Conservation (phyloP, 2,797 vertebrate species). For the Chloroceryle inda region DNA sequence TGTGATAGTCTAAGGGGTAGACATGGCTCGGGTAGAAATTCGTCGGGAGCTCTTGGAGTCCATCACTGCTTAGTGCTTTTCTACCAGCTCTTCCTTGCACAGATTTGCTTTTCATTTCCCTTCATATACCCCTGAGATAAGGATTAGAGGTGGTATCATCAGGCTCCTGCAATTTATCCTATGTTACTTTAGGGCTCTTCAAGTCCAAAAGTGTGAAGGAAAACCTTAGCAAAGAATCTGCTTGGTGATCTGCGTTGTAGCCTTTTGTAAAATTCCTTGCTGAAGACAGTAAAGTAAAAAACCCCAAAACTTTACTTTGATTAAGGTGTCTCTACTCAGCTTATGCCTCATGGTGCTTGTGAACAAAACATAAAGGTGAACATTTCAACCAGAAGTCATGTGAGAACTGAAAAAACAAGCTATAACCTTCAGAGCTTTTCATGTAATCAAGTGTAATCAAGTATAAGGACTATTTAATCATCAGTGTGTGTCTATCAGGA, state of each 20-base stretch:
- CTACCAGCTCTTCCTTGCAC: not conserved
- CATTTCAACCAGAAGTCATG: not conserved
- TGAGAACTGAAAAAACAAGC: not conserved
- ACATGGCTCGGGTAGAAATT: not conserved
- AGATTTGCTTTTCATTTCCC: not conserved
- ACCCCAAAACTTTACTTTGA: not conserved
- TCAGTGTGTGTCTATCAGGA: not conserved
- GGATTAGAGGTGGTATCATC: not conserved
- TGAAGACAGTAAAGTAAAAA: not conserved
- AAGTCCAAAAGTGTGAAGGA: not conserved
- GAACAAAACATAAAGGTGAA: not conserved
- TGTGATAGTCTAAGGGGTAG: not conserved
- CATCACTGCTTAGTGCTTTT: not conserved
- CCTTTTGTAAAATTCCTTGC: not conserved
- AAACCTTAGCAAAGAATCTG: not conserved
- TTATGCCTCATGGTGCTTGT: not conserved
- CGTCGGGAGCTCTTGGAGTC: not conserved
- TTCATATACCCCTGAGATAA: not conserved
- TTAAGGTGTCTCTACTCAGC: not conserved
- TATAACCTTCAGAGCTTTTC: not conserved
- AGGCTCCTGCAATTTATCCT: not conserved
- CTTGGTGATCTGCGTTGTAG: not conserved
- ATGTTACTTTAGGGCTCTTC: not conserved
- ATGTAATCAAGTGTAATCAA: not conserved
- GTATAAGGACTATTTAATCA: not conserved